Conservation (phyloP, 2,888 invertebrate genomes). For the Pollenia griseotomentosa region DNA sequence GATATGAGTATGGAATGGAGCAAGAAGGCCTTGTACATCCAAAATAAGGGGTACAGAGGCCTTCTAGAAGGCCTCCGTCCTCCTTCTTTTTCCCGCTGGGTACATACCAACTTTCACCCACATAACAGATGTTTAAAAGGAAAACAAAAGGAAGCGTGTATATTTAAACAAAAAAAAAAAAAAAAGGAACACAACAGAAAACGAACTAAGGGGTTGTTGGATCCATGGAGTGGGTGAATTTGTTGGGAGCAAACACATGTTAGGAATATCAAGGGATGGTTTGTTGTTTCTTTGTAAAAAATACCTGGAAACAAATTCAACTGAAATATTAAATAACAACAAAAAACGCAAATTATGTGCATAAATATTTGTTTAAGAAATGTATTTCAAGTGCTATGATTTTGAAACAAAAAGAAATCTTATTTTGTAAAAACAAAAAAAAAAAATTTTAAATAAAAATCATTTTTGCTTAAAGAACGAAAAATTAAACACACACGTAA, state of each 20-base stretch:
- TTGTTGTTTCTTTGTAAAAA: constrained; percentile 11
- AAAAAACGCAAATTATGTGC: constrained; percentile 19
- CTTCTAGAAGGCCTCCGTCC: too few relatives aligned
- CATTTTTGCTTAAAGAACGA: background rate
- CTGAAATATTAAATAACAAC: background rate
- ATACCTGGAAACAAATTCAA: background rate
- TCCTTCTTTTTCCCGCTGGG: too few relatives aligned
- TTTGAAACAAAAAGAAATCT: constrained; percentile 6
- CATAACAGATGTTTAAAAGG: background rate
- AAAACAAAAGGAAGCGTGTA: constrained; percentile 1
- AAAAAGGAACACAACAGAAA: too few relatives aligned
- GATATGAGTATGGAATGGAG: too few relatives aligned
- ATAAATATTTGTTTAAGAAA: constrained; percentile 52
- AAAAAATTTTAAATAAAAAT: background rate
- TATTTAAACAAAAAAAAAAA: constrained; percentile 17
- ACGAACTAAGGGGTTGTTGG: background rate
- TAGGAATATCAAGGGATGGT: constrained; percentile 40
- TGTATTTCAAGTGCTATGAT: constrained; percentile 33
- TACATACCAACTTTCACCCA: background rate
- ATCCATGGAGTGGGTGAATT: constrained; percentile 5
- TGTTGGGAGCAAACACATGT: constrained; percentile 37
- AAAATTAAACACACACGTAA: background rate
- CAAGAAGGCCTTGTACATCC: too few relatives aligned
- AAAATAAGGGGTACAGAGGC: too few relatives aligned
- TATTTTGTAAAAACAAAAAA: background rate